phyloP scores from a whole-genome alignment of 2,113 vertebrate species.

The Elaphurus davidianus region DNA sequence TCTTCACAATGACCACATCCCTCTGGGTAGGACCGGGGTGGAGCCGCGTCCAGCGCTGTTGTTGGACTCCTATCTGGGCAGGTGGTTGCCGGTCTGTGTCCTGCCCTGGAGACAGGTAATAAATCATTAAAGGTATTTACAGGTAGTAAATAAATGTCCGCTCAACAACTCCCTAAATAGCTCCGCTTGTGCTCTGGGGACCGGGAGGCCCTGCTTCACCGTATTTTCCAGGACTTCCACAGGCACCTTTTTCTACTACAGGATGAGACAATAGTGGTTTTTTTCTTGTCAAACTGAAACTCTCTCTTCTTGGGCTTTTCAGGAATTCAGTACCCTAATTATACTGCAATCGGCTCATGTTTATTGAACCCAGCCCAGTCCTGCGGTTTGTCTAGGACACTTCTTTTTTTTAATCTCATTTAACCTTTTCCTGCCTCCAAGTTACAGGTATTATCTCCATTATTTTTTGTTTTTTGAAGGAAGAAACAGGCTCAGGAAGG shows the following conservation, averaged over 20 bases:
- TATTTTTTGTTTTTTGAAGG: not conserved
- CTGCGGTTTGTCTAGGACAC: not conserved
- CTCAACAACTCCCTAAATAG: accelerated
- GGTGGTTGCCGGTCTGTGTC: not conserved
- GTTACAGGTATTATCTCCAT: not conserved
- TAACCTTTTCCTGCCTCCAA: not conserved
- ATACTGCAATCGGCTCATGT: not conserved
- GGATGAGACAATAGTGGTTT: not conserved
- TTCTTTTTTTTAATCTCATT: not conserved
- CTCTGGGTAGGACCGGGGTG: not conserved
- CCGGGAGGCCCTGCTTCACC: not conserved
- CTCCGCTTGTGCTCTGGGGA: not conserved
- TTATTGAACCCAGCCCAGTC: not conserved
- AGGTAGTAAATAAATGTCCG: not conserved
- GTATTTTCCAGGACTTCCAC: not conserved
- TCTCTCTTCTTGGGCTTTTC: not conserved
- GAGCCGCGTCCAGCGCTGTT: not conserved
- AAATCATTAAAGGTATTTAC: not conserved
- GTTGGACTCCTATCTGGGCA: not conserved
- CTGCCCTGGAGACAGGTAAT: not conserved
- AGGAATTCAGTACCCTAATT: not conserved
- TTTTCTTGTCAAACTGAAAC: not conserved
- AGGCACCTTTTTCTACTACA: not conserved
- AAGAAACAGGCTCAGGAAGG: not conserved
- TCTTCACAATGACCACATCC: not conserved